Base-by-base conservation (phyloP, 2,888 invertebrate species). In the Drosophila borealis region DNA sequence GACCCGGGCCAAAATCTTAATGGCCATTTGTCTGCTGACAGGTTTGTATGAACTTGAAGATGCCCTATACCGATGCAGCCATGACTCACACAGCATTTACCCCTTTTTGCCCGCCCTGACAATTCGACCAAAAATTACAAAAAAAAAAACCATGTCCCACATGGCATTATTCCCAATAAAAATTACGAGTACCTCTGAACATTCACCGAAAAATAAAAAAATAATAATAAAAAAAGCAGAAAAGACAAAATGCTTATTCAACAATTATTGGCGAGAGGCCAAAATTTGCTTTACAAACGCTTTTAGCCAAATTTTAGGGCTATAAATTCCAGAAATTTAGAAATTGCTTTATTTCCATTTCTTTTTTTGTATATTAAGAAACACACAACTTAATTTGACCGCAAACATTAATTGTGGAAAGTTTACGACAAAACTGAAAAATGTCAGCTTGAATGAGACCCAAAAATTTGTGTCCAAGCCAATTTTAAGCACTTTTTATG, bases 261-360 rank as follows among this genome's bases (percentile, higher is more conserved):
- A 78, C 74, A 75, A 74, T 75, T 69, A 75, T 78, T 75, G 75
- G 75, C 60, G n/a, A n/a, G 10, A 8, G 34, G 74, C 75, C 75
- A 75, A 77, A 49, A 45, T 45, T 19, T 48, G 42, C 39, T 65
- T 49, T 64, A 41, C 65, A 64, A 48, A 33, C 41, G 54, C 21
- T 46, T 67, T 34, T 21, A 19, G 42, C 56, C 36, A 17, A 56
- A 68, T 41, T 51, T 68, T 57, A 33, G 50, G 45, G 57, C 51
- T 41, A 67, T 59, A 62, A 67, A 55, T 74, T 74, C 78, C 78
- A 56, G 62, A 66, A 51, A 55, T 55, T 59, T 46, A 37, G 37
- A 29, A 29, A 29, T 29, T 8, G 29, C 0, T 29, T 8, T 29
- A 2, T 29, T 29, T 29, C 2, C 8, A 2, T 2, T 29, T 29